Evolutionary conservation across 2,113 vertebrate species (phyloP), one percentile per base, ranked within the genome.

Genomic region (Sylvilagus bachmani): DNA sequence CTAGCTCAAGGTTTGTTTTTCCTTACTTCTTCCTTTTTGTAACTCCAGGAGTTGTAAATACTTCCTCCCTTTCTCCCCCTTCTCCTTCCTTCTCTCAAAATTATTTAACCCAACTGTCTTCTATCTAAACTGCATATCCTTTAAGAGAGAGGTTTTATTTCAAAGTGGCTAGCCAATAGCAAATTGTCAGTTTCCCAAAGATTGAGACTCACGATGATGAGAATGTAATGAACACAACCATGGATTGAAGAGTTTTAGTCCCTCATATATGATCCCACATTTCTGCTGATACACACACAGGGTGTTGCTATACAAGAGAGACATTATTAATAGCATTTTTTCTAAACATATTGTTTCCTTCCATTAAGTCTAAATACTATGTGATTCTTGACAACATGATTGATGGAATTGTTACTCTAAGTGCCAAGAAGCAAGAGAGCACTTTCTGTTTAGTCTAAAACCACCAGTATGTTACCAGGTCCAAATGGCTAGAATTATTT

Each of bases 321-420:
- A 88, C 53, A 89, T 93, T 78, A 93, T 90, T 94, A 95, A 88
- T 11, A 75, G 44, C 77, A 80, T 58, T 77, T 87, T 94, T 90
- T 87, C 80, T 82, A 95, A 96, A 94, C 89, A 93, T 91, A 61
- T 94, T 96, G 51, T 81, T 95, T 93, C 95, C 51, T 82, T 61
- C 66, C 71, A 86, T 85, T 93, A 93, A 69, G 25, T 69, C 44
- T 93, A 90, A 96, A 94, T 92, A 74, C 51, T 96, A 2, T 84
- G 78, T 92, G 33, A 89, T 95, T 93, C 87, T 93, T 94, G 87
- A 95, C 69, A 96, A 51, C 51, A 77, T 89, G 88, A 95, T 78
- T 96, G 88, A 95, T 97, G 69, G 64, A 96, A 96, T 94, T 92
- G 92, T 89, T 86, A 86, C 82, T 90, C 8, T 83, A 92, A 95